phyloP scores from a whole-genome alignment of 2,888 invertebrate species.

The Heteromyza rotundicornis region DNA sequence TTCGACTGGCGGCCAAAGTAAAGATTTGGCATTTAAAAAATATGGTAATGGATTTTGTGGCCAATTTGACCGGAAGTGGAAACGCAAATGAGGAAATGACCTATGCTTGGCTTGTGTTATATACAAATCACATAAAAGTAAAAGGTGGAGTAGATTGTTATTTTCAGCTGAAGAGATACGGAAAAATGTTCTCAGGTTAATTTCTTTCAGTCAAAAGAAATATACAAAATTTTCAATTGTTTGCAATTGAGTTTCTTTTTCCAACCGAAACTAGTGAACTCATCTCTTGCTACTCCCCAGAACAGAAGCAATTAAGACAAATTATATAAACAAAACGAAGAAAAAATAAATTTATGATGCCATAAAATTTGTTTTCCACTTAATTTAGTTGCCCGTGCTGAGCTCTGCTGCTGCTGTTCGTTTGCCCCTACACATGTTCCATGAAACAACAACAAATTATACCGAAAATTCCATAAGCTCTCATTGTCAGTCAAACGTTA shows the following conservation, averaged over 20 bases:
- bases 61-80: not conserved
- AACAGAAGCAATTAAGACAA: not conserved
- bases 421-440: no score
- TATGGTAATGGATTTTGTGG: no score
- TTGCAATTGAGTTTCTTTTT: not conserved
- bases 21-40: no score
- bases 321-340: constrained; percentile 4
- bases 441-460: no score
- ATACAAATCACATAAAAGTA: no score
- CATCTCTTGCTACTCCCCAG: not conserved
- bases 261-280: not conserved
- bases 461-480: no score
- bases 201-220: not conserved
- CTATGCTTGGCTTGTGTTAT: no score
- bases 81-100: not conserved
- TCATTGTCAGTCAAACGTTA: no score
- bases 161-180: no score
- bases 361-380: not conserved
- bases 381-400: not conserved
- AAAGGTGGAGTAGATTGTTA: no score
- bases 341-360: not conserved
- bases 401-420: no score
- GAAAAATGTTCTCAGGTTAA: not conserved
- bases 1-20: no score
- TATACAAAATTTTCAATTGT: not conserved